Evolutionary conservation across 2,113 vertebrate species (phyloP).

Genomic region (Caranx melampygus): DNA sequence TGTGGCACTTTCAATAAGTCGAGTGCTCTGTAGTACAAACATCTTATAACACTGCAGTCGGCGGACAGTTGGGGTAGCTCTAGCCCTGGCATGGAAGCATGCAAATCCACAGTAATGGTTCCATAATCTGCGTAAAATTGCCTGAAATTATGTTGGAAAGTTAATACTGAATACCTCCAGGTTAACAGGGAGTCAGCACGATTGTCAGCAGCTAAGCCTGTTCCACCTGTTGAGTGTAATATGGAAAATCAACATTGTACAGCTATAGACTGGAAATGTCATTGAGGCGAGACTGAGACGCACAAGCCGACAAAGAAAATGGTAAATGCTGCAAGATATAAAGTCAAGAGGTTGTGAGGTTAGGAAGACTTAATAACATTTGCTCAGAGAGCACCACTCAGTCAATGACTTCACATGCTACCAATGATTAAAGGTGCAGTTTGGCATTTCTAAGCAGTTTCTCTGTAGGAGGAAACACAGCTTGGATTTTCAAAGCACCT

Average conservation of each 20-base stretch:
- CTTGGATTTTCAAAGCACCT: constrained; percentile 60
- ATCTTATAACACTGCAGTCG: constrained; percentile 46
- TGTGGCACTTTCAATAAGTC: constrained; percentile 55
- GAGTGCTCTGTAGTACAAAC: constrained; percentile 50
- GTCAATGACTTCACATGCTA: constrained; percentile 34
- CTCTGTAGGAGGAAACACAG: constrained; percentile 21
- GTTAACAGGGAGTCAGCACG: constrained; percentile 20
- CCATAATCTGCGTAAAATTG: constrained; percentile 48
- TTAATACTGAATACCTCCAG: constrained; percentile 18
- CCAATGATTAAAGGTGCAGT: constrained; percentile 52
- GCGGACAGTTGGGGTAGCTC: constrained; percentile 35
- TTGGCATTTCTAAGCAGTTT: constrained; percentile 59
- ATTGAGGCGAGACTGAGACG: constrained; percentile 26
- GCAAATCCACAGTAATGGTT: constrained; percentile 52
- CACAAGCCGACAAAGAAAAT: constrained; percentile 22
- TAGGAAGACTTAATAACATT: constrained; percentile 12
- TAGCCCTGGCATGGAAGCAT: constrained; percentile 39
- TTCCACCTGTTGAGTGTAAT: constrained; percentile 58
- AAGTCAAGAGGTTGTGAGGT: constrained; percentile 13
- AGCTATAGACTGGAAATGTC: background rate
- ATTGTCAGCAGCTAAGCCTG: constrained; percentile 31
- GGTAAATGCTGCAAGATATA: constrained; percentile 21
- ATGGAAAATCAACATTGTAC: constrained; percentile 19
- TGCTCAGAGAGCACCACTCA: constrained; percentile 29
- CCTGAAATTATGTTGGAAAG: constrained; percentile 40